phyloP scores from a whole-genome alignment of 1,140 invertebrate genomes.

The Acromyrmex echinatior region DNA sequence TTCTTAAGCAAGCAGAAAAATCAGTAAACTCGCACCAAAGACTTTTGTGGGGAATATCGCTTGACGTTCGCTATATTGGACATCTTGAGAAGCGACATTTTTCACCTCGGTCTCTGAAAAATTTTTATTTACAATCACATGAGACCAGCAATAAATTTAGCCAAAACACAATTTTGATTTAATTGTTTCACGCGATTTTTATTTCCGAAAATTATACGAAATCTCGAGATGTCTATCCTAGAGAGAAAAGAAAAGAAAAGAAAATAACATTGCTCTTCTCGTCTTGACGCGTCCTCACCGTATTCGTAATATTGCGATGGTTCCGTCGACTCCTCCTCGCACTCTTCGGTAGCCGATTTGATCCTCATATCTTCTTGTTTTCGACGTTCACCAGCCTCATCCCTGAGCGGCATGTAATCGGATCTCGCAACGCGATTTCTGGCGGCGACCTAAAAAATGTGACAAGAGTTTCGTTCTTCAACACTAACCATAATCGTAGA shows the following conservation, averaged over 20 bases:
- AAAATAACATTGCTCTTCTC: background rate
- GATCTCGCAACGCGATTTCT: slow-evolving; percentile 44
- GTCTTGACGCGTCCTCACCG: slow-evolving; percentile 69
- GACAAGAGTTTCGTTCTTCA: slow-evolving; percentile 49
- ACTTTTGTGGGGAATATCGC: background rate
- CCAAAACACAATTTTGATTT: background rate
- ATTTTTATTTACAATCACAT: background rate
- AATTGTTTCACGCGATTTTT: background rate
- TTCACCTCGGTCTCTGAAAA: slow-evolving; percentile 40
- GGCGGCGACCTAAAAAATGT: slow-evolving; percentile 68
- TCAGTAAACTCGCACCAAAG: background rate
- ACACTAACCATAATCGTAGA: slow-evolving; percentile 79
- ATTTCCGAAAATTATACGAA: background rate
- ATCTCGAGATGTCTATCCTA: background rate
- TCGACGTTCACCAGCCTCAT: slow-evolving; percentile 44
- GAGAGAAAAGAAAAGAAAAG: slow-evolving; percentile 6
- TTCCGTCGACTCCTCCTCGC: slow-evolving; percentile 70
- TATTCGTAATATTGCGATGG: slow-evolving; percentile 75
- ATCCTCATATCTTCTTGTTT: slow-evolving; percentile 44
- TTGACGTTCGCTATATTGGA: background rate
- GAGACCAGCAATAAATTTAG: background rate
- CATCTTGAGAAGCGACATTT: slow-evolving; percentile 4
- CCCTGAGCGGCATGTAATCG: slow-evolving; percentile 30
- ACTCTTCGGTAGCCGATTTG: slow-evolving; percentile 64
- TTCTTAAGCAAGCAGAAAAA: slow-evolving; percentile 10